Percentiles rank a stretch among this genome's conserved stretches.
Conservation (phyloP, 1,140 invertebrate species). For the Odontomachus brunneus region DNA sequence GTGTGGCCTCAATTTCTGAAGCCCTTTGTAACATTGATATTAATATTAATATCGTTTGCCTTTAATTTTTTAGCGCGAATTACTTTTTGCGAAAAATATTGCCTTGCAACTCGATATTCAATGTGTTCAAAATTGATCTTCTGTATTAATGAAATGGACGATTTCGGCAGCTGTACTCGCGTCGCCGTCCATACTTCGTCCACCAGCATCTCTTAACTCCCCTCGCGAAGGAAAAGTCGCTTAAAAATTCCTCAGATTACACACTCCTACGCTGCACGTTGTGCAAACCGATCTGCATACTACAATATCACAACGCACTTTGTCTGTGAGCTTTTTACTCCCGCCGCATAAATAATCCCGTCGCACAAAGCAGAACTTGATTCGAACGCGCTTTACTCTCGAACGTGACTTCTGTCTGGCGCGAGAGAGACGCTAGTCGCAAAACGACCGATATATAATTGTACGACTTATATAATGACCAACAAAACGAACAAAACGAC, state of each 20-base stretch:
- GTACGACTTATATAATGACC: constrained; percentile 57
- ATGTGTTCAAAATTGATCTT: no score
- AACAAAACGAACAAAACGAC: constrained; percentile 34
- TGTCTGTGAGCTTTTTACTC: background rate
- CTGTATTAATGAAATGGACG: no score
- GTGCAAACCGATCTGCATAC: background rate
- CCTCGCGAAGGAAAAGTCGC: background rate
- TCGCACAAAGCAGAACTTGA: background rate
- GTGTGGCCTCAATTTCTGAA: no score
- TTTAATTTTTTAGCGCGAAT: no score
- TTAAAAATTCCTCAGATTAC: constrained; percentile 10
- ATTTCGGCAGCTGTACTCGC: no score
- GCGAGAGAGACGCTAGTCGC: constrained; percentile 23
- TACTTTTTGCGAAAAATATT: no score
- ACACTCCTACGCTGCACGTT: background rate
- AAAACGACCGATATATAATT: constrained; percentile 61
- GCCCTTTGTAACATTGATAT: no score
- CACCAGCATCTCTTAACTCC: no score
- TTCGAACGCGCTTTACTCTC: constrained; percentile 16
- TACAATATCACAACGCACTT: background rate
- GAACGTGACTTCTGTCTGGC: background rate
- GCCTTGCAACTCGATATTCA: no score
- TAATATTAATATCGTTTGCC: no score
- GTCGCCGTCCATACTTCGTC: no score
- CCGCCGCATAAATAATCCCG: constrained; percentile 4